Conservation (phyloP, 2,113 vertebrate genomes). For the Corynorhinus townsendii region DNA sequence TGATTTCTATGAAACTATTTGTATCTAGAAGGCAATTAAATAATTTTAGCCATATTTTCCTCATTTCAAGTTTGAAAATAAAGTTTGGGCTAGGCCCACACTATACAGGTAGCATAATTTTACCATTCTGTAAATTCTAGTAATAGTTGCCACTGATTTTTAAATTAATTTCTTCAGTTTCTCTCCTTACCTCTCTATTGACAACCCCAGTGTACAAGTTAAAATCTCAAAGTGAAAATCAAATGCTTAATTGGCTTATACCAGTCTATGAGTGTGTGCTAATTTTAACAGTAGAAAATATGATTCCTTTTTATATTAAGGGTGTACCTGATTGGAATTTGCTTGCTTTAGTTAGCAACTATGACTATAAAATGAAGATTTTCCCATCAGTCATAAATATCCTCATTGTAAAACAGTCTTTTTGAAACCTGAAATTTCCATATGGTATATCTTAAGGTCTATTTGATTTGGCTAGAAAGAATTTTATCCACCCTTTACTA, state of each 20-base stretch:
- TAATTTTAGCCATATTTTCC: neutral
- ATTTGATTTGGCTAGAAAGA: conserved; percentile 31
- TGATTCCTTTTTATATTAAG: neutral
- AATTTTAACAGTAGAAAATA: conserved; percentile 22
- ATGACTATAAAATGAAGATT: conserved; percentile 33
- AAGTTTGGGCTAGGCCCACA: neutral
- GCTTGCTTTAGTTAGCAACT: neutral
- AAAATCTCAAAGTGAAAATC: conserved; percentile 14
- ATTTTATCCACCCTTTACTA: neutral
- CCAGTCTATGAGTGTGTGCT: neutral
- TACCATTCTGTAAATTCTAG: conserved; percentile 41
- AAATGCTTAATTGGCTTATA: neutral
- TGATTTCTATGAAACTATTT: conserved; percentile 32
- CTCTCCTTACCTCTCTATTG: conserved; percentile 2
- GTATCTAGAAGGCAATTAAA: conserved; percentile 5
- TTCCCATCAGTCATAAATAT: conserved; percentile 22
- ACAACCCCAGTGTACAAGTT: neutral
- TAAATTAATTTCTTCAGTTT: neutral
- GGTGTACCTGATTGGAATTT: neutral
- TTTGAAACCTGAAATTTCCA: conserved; percentile 6
- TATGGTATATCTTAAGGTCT: neutral
- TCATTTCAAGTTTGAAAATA: conserved; percentile 37
- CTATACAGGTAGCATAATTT: neutral
- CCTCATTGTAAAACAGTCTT: neutral
- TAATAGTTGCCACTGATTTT: conserved; percentile 17